These are phyloP conservation scores for Microdon myrmicae DNA, from an alignment of 2,888 invertebrate species.

Conservation along the genomic window DNA sequence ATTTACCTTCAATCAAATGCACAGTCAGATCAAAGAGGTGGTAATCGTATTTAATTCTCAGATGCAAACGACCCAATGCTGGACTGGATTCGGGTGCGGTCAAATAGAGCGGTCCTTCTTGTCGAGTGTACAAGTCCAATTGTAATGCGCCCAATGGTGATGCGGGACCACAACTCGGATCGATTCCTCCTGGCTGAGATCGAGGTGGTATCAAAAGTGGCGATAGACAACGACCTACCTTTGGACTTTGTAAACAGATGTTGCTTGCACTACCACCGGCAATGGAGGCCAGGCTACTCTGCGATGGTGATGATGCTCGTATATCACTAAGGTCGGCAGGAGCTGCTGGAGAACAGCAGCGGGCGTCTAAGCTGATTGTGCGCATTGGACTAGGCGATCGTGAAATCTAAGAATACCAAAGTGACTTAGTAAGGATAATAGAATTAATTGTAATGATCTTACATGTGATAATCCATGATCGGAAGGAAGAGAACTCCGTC, in stretches of 20 bases:
- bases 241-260: slow-evolving; percentile 59
- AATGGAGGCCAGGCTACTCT: slow-evolving; percentile 76
- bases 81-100: slow-evolving; percentile 73
- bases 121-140: slow-evolving; percentile 85
- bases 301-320: slow-evolving; percentile 75
- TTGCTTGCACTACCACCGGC: slow-evolving; percentile 63
- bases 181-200: slow-evolving; percentile 68
- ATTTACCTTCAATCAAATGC: slow-evolving; percentile 87
- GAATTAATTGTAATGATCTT: slow-evolving; percentile 10
- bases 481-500: slow-evolving; percentile 70
- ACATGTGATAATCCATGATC: slow-evolving; percentile 58
- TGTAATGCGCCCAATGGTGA: slow-evolving; percentile 83
- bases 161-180: slow-evolving; percentile 66
- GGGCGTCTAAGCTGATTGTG: slow-evolving; percentile 80
- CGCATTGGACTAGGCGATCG: slow-evolving; percentile 83
- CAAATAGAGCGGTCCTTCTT: slow-evolving; percentile 81
- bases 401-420: slow-evolving; percentile 63
- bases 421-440: not conserved
- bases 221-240: slow-evolving; percentile 74
- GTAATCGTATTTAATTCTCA: slow-evolving; percentile 88
- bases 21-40: slow-evolving; percentile 89
- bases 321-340: slow-evolving; percentile 65
- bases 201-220: slow-evolving; percentile 83
- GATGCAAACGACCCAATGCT: slow-evolving; percentile 82
- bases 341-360: slow-evolving; percentile 72